These are phyloP conservation scores for Leptosomus discolor DNA, from an alignment of 2,113 vertebrate species.

Conservation along the genomic window DNA sequence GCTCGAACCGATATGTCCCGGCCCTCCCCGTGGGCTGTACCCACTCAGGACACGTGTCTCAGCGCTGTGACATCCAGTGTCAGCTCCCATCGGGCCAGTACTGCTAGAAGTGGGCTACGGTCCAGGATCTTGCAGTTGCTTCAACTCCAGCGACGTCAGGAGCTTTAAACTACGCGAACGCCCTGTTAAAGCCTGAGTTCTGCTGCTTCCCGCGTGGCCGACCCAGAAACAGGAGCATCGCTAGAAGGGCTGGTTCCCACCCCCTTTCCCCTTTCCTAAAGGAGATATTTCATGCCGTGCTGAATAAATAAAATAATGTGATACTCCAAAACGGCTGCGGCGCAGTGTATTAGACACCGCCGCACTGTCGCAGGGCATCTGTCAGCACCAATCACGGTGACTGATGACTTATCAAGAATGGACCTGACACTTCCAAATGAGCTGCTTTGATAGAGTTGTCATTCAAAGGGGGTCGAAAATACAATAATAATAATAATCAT, in stretches of 20 bases:
- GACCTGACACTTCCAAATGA: constrained; percentile 68
- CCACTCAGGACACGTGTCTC: fast-evolving
- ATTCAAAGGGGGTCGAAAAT: constrained; percentile 25
- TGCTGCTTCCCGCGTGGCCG: fast-evolving
- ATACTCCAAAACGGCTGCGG: constrained; percentile 12
- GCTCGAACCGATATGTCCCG: not conserved
- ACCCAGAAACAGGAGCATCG: not conserved
- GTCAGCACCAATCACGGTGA: constrained; percentile 56
- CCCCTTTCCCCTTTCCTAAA: not conserved
- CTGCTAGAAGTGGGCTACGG: fast-evolving
- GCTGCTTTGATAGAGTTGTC: constrained; percentile 72
- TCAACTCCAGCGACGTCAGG: not conserved
- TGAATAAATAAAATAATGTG: constrained; percentile 42
- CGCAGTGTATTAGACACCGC: not conserved
- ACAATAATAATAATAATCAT: not conserved
- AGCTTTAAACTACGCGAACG: fast-evolving
- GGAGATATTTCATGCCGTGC: constrained; percentile 25
- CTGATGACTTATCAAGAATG: constrained; percentile 66
- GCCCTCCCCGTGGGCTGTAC: not conserved
- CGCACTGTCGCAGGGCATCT: not conserved
- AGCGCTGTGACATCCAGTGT: not conserved
- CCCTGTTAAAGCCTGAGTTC: not conserved
- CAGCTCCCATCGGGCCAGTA: fast-evolving
- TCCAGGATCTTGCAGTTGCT: not conserved
- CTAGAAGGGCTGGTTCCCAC: not conserved